Evolutionary conservation across 2,797 vertebrate species (phyloP), one percentile per base, ranked within the genome.

Genomic region (Lutjanus argentimaculatus): DNA sequence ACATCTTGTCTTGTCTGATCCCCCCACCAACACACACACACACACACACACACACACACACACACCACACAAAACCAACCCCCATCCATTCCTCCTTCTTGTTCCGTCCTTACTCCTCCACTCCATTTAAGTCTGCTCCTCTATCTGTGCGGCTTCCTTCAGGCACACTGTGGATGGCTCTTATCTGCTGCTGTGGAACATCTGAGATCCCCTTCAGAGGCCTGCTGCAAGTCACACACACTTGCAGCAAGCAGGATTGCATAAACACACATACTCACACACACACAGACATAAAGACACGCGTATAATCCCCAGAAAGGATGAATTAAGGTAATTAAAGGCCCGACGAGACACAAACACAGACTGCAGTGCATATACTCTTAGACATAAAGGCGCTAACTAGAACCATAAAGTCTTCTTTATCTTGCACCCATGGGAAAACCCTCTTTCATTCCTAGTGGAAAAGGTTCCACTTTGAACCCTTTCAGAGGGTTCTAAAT

Each of bases 1-100:
- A 64, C 85, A 86, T 83, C 87, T 89, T 66, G 75, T 89, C 81
- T 77, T 53, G 79, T 87, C 84, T 79, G 71, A 77, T 67, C 57
- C 63, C 30, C 67, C 74, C 21, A 21, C 62, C 49, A 21, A 77
- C 51, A 66, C 49, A 65, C 49, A 67, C 45, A 51, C 55, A 63
- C 12, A 67, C 51, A 57, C 58, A 51, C 79, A 49, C 45, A 51
- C 30, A 48, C 15, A 62, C 40, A 16, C 42, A 15, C 40, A 79
- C 62, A 55, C 71, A 21, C 74, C 13, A 59, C 36, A 14, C 36
- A 14, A 79, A 55, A 55, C 71, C 74, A 71, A 36, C 21, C 70
- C 63, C n/a, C 25, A 49, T 57, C 77, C 43, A 2, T 6, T 46
- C 65, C 73, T 68, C 42, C 46, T 17, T 69, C 56, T 59, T 63